Evolutionary conservation across 2,888 invertebrate species (phyloP), one percentile per base, ranked within the genome.

Genomic region (Iphiclides podalirius): DNA sequence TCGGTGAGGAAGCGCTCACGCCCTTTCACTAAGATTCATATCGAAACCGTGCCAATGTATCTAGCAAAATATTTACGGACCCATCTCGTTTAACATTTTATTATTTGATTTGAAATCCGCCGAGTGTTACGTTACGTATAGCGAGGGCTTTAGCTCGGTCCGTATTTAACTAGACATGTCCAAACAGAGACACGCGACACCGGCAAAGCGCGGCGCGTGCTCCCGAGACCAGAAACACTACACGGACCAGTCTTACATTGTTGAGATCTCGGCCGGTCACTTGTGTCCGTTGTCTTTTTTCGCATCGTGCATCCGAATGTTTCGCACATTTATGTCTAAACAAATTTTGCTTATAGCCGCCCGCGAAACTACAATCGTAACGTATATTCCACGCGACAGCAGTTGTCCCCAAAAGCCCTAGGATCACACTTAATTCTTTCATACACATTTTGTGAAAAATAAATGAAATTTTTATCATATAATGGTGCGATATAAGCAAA

Each of bases 71-170:
- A 44, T 49, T 49, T 43, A 44, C 49, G 20, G 26, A 39, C 13
- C 49, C 49, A 44, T 49, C 49, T 39, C 38, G 34, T 36, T 49
- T 39, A 16, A 34, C 34, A 44, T 50, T 50, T 38, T 44, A 43
- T 34, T 49, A 50, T 50, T 50, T 50, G 50, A 35, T 50, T 50
- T 50, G 44, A 50, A 50, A 50, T 50, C 42, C 39, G 28, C 50
- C 44, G 50, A 50, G 50, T 39, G 50, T 50, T 45, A 34, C 33
- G 50, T 50, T 50, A 50, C 50, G 44, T 44, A 50, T 49, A 49
- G 43, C 43, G 15, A 43, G 43, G 44, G 44, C 33, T 50, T 44
- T 35, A 50, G 42, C 50, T 50, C 35, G 35, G 50, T n/a, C 26
- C 26, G 28, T 50, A 44, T 50, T 50, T 50, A 35, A 40, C 39